Conservation (phyloP, 2,113 vertebrate species). For the Okapia johnstoni region DNA sequence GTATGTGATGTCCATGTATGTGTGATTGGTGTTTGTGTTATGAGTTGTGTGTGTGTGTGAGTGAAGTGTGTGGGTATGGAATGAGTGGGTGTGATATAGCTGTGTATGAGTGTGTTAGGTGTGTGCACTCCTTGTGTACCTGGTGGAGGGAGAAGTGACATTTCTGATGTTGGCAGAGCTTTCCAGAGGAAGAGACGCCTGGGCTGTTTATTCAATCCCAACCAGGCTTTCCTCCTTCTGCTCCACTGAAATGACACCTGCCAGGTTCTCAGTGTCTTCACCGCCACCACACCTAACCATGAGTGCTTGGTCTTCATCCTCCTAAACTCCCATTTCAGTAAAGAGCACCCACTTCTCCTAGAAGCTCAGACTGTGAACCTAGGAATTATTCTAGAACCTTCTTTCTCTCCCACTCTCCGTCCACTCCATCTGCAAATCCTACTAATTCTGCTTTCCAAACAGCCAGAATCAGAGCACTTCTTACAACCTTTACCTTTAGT, state of each 20-base stretch:
- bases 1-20: background rate
- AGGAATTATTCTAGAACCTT: background rate
- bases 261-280: background rate
- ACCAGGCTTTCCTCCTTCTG: fast-evolving
- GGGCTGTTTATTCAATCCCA: background rate
- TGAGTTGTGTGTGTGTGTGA: background rate
- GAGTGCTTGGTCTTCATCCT: background rate
- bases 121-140: background rate
- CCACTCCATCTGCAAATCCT: background rate
- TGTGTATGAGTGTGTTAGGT: too few relatives aligned
- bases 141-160: background rate
- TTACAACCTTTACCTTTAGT: background rate
- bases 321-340: background rate
- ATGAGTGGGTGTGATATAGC: background rate
- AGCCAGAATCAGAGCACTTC: background rate
- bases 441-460: background rate
- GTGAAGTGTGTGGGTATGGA: background rate
- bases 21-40: background rate
- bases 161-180: background rate
- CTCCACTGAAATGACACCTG: background rate
- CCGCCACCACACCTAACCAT: too few relatives aligned
- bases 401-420: background rate
- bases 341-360: background rate
- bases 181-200: background rate
- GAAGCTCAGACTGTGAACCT: background rate